A percentile compares a stretch with the other conserved stretches of the same genome.
Conservation (phyloP, 1,140 invertebrate species). For the Drosophila simulans region DNA sequence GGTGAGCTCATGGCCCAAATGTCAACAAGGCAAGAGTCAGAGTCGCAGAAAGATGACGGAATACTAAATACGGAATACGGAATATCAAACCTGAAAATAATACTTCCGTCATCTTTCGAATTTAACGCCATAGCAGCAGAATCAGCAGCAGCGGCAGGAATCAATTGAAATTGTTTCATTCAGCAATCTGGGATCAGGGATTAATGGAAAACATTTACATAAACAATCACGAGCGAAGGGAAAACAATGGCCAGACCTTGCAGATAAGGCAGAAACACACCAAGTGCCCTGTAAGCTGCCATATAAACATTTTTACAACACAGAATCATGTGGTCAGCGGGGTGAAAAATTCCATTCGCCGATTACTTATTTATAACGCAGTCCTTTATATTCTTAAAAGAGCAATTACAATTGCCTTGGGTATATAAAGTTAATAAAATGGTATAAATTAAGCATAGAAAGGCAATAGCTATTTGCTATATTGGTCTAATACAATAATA, state of each 20-base stretch:
- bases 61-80: slow-evolving; percentile 11
- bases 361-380: slow-evolving; percentile 1
- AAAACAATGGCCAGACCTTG: slow-evolving; percentile 18
- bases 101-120: slow-evolving; percentile 19
- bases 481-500: background rate
- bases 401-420: no score
- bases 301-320: slow-evolving; percentile 5
- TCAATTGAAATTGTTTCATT: slow-evolving; percentile 9
- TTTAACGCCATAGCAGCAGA: background rate
- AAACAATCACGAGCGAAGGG: slow-evolving; percentile 13
- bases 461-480: no score
- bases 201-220: slow-evolving; percentile 19
- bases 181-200: background rate
- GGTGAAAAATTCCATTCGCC: background rate
- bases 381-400: background rate
- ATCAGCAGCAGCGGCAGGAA: background rate
- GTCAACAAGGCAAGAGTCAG: slow-evolving; percentile 16
- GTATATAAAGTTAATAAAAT: no score
- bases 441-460: no score
- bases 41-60: slow-evolving; percentile 22
- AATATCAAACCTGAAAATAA: slow-evolving; percentile 1
- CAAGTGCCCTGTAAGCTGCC: slow-evolving; percentile 18
- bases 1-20: slow-evolving; percentile 41
- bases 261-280: slow-evolving; percentile 22
- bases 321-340: slow-evolving; percentile 6